phyloP scores from a whole-genome alignment of 2,113 vertebrate species.

The Centropristis striata region DNA sequence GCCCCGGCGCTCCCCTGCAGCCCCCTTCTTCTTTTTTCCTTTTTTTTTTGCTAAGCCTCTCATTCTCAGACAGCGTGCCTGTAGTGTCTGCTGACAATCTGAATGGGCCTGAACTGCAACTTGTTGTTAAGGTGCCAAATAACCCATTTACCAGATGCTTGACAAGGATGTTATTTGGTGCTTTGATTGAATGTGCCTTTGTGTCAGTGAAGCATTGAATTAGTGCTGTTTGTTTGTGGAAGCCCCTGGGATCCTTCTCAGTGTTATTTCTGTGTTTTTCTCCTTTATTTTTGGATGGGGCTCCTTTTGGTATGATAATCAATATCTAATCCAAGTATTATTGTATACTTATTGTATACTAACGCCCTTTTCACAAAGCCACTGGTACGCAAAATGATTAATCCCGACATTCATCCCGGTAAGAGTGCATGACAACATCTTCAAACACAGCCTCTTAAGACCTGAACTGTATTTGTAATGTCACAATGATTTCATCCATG shows the following conservation, averaged over 20 bases:
- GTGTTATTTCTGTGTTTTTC: slow-evolving; percentile 40
- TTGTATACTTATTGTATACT: slow-evolving; percentile 15
- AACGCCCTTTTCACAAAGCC: slow-evolving; percentile 23
- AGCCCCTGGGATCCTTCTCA: slow-evolving; percentile 53
- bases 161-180: slow-evolving; percentile 75
- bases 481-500: slow-evolving; percentile 46
- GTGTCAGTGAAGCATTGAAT: slow-evolving; percentile 66
- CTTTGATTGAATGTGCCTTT: slow-evolving; percentile 70
- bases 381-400: slow-evolving; percentile 28
- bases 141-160: slow-evolving; percentile 72
- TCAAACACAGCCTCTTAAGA: slow-evolving; percentile 32
- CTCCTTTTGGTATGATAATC: slow-evolving; percentile 62
- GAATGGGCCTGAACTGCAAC: slow-evolving; percentile 69
- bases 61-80: slow-evolving; percentile 62
- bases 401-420: slow-evolving; percentile 35
- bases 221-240: slow-evolving; percentile 74
- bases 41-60: slow-evolving; percentile 61
- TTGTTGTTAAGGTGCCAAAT: slow-evolving; percentile 75
- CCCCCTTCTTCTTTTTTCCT: not conserved
- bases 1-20: slow-evolving; percentile 42
- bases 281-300: not conserved
- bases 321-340: slow-evolving; percentile 42
- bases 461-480: slow-evolving; percentile 42
- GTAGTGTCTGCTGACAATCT: slow-evolving; percentile 73
- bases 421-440: slow-evolving; percentile 30